These are phyloP conservation scores for Hyperoplus lanceolatus DNA, from an alignment of 2,797 vertebrate genomes.

Conservation along the genomic window DNA sequence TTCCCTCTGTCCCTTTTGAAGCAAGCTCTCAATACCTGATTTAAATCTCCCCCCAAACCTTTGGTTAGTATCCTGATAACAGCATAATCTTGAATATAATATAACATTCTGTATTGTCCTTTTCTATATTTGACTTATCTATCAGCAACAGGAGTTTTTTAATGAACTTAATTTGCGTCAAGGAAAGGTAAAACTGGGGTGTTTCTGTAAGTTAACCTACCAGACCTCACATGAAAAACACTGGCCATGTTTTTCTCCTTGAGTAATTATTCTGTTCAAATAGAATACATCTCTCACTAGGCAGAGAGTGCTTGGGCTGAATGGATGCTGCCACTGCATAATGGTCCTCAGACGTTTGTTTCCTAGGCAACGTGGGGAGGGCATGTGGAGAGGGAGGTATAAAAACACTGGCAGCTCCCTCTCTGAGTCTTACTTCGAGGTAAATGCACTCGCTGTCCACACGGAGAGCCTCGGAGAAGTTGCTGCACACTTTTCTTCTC, in stretches of 20 bases:
- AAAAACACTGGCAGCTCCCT: constrained; percentile 84
- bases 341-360: constrained; percentile 88
- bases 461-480: constrained; percentile 61
- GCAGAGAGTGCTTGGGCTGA: constrained; percentile 83
- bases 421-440: constrained; percentile 81
- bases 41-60: constrained; percentile 21
- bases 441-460: constrained; percentile 68
- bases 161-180: constrained; percentile 40
- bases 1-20: constrained; percentile 2
- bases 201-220: constrained; percentile 45
- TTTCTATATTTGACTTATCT: constrained; percentile 29
- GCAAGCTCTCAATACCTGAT: constrained; percentile 10
- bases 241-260: constrained; percentile 74
- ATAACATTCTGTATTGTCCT: constrained; percentile 32
- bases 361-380: constrained; percentile 87
- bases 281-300: constrained; percentile 82
- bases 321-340: constrained; percentile 86
- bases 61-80: constrained; percentile 4
- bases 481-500: constrained; percentile 50
- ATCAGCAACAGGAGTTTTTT: constrained; percentile 24
- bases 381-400: constrained; percentile 86
- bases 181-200: constrained; percentile 34
- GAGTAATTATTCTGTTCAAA: constrained; percentile 85
- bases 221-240: constrained; percentile 66
- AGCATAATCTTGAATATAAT: constrained; percentile 7